Evolutionary conservation across 2,113 vertebrate genomes (phyloP), one percentile per base, ranked within the genome.

Genomic region (Equus przewalskii): DNA sequence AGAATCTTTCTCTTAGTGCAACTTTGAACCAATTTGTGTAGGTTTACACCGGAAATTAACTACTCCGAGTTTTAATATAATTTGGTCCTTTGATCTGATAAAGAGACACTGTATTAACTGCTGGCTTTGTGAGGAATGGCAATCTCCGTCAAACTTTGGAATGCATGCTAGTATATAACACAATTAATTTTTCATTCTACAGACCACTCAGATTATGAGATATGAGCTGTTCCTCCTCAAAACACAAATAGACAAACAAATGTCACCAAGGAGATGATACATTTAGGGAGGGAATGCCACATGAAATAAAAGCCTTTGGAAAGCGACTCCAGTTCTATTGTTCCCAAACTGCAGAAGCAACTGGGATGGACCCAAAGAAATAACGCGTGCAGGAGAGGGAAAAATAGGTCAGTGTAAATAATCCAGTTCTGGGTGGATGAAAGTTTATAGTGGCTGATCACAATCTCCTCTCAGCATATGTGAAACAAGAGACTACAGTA

Each of bases 11-110:
- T 96, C 96, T 96, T 94, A 93, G 96, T 94, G 13, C 0, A 93
- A 94, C 96, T 97, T 98, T 97, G 98, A 98, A 97, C 72, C 98
- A 98, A 98, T 98, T 99, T 97, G 97, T 96, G 94, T 98, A 98
- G 91, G 95, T 97, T 98, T 98, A 97, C 96, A 98, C 99, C 98
- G 99, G 99, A 99, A 99, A 99, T 99, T 99, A 99, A 99, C 97
- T 98, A 97, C 98, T 97, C 97, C 49, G 96, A 98, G 97, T 98
- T 99, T 99, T 99, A 99, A 99, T 99, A 99, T 99, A 98, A 97
- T 98, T 98, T 98, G 97, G 97, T 93, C 97, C 97, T 98, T 98
- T 78, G 60, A 98, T 99, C 98, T 98, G 98, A 99, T 99, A 98
- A 92, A 89, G 97, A 97, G 94, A 97, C 98, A 97, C 76, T 98